Conservation (phyloP, 2,113 vertebrate genomes). For the Psephotus haematonotus region DNA sequence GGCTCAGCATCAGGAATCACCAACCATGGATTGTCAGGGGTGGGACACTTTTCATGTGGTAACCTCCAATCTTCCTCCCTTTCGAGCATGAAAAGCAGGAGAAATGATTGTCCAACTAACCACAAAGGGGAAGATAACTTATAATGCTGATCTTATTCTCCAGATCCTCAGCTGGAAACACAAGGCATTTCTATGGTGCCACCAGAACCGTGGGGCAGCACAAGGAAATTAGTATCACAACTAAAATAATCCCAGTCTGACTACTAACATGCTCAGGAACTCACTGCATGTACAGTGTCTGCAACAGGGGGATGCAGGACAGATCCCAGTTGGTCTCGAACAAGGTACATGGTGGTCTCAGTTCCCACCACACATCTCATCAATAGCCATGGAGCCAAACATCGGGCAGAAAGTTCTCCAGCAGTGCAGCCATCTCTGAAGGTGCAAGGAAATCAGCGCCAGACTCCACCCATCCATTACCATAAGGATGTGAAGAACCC, state of each 20-base stretch:
- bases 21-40: too few species aligned
- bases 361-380: background rate
- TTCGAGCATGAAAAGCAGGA: background rate
- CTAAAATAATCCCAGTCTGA: background rate
- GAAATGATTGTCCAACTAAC: background rate
- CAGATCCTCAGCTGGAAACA: background rate
- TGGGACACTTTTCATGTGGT: background rate
- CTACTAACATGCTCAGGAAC: background rate
- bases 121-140: background rate
- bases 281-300: background rate
- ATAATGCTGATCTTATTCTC: background rate
- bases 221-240: background rate
- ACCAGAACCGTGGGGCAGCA: background rate
- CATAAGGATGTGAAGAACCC: background rate
- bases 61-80: background rate
- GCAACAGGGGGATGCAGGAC: too few species aligned
- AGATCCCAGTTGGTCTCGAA: background rate
- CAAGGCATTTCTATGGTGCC: too few species aligned
- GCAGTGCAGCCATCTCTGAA: accelerated
- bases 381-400: background rate
- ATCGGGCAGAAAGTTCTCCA: background rate
- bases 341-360: background rate
- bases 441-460: background rate
- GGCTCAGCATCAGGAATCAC: background rate
- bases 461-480: background rate